A percentile compares a stretch with the other conserved stretches of the same genome.
Conservation (phyloP, 2,113 vertebrate species). For the Gobiocypris rarus region DNA sequence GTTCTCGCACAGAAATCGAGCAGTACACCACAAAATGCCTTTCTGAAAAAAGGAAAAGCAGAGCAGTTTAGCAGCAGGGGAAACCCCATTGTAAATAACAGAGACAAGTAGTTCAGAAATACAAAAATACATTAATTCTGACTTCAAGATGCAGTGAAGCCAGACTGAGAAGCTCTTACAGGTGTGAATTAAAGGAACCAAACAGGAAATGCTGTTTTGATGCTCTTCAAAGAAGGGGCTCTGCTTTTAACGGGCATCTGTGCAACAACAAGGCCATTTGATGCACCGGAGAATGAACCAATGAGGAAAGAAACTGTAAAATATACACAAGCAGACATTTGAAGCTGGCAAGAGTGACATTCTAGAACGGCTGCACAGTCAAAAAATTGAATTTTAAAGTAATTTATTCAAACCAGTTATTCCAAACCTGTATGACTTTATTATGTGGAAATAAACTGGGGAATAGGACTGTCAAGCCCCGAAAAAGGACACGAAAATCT, state of each 20-base stretch:
- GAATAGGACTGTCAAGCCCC: background rate
- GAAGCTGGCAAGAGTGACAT: background rate
- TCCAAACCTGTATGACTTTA: background rate
- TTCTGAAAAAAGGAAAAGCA: conserved; percentile 44
- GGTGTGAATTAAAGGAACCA: background rate
- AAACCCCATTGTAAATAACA: conserved; percentile 46
- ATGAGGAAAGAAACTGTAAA: background rate
- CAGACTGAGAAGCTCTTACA: background rate
- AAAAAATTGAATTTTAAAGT: background rate
- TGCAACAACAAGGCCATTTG: background rate
- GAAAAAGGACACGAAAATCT: background rate
- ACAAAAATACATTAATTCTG: conserved; percentile 17
- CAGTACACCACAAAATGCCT: conserved; percentile 29
- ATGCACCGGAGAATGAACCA: background rate
- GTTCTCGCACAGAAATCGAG: conserved; percentile 12
- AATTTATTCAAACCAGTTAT: background rate
- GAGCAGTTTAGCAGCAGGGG: conserved; percentile 40
- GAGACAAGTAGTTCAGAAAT: background rate
- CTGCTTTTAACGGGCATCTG: background rate
- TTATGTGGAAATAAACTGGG: background rate
- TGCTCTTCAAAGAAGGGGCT: background rate
- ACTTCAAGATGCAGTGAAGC: conserved; percentile 14
- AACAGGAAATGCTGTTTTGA: conserved; percentile 3
- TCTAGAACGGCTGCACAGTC: background rate
- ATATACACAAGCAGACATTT: background rate